These are phyloP conservation scores for Strix aluco DNA, from an alignment of 2,113 vertebrate genomes.

Conservation along the genomic window DNA sequence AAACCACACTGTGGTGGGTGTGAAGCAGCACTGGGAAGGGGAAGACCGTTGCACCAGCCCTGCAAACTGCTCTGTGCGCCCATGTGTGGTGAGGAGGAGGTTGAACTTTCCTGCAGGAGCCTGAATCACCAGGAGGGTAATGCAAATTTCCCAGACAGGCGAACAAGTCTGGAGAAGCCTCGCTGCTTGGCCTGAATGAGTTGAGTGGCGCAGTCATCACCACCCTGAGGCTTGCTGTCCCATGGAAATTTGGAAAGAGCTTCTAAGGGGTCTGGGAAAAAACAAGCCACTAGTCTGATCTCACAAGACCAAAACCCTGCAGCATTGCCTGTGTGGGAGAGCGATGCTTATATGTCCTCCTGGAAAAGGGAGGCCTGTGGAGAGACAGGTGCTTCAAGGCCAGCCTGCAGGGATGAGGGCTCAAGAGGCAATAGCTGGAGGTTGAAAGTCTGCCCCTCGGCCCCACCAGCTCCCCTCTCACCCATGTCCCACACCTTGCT, in stretches of 20 bases:
- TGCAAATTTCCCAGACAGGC: background rate
- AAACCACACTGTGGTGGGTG: background rate
- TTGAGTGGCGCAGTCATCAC: background rate
- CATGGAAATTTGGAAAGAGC: background rate
- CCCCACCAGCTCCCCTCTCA: background rate
- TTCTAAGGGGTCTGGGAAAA: background rate
- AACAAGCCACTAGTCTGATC: background rate
- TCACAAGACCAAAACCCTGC: background rate
- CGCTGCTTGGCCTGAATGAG: background rate
- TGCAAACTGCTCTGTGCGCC: background rate
- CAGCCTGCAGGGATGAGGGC: background rate
- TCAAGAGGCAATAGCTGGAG: background rate
- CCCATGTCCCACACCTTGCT: background rate
- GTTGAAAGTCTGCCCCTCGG: rapidly evolving
- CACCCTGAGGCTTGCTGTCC: background rate
- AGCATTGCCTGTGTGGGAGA: background rate
- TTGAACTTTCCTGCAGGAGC: background rate
- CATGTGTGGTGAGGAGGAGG: background rate
- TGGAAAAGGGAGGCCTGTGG: background rate
- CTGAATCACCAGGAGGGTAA: background rate
- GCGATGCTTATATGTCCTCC: background rate
- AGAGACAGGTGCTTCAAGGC: background rate
- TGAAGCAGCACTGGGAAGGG: background rate
- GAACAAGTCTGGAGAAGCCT: slow-evolving; percentile 28
- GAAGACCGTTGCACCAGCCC: rapidly evolving